Evolutionary conservation across 2,888 invertebrate genomes (phyloP).

Genomic region (Drosophila hamatofila): DNA sequence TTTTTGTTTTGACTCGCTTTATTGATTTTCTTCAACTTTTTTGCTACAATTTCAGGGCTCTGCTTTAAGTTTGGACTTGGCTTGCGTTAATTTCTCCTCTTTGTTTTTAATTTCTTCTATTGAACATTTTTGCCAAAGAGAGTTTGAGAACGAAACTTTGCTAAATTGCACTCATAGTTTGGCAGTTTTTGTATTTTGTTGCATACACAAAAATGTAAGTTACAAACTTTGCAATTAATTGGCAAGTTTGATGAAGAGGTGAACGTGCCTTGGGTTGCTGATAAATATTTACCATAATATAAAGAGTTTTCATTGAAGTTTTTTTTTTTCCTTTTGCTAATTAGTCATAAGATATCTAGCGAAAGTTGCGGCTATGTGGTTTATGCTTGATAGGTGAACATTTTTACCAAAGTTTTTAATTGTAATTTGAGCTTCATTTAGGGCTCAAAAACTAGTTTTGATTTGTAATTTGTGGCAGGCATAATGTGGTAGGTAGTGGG

Average conservation of each 20-base stretch:
- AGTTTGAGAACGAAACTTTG: slow-evolving; percentile 43
- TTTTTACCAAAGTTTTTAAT: slow-evolving; percentile 17
- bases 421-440: not conserved
- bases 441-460: slow-evolving; percentile 33
- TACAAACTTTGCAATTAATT: slow-evolving; percentile 58
- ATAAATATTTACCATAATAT: slow-evolving; percentile 31
- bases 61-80: slow-evolving; percentile 38
- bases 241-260: slow-evolving; percentile 37
- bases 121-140: slow-evolving; percentile 11
- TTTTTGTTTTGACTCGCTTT: slow-evolving; percentile 23
- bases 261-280: slow-evolving; percentile 1
- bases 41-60: slow-evolving; percentile 32
- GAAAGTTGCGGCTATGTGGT: not conserved
- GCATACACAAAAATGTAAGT: slow-evolving; percentile 57
- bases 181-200: slow-evolving; percentile 36
- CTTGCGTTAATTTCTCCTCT: slow-evolving; percentile 41
- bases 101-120: slow-evolving; percentile 18
- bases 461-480: slow-evolving; percentile 32
- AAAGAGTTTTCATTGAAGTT: not conserved
- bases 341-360: slow-evolving; percentile 22
- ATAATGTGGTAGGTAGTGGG: not conserved
- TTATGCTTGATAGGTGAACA: not conserved
- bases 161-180: slow-evolving; percentile 53
- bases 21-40: slow-evolving; percentile 54
- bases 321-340: slow-evolving; percentile 1